A percentile compares a stretch with the other conserved stretches of the same genome.
Evolutionary conservation across 2,888 invertebrate genomes (phyloP).

Genomic region (Clistopyga incitator): DNA sequence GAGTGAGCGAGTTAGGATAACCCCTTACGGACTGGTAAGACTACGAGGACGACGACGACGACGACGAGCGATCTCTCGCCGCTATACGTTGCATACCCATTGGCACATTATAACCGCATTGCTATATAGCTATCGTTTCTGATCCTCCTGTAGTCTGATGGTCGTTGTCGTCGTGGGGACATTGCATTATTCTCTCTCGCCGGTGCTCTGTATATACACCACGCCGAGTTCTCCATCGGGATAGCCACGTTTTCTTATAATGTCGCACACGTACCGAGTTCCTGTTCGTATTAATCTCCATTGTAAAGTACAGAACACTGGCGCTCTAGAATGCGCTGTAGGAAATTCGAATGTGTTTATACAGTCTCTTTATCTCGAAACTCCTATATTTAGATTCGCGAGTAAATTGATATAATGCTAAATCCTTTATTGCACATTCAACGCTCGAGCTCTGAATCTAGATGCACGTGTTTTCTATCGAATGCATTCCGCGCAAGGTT

Average conservation of each 20-base stretch:
- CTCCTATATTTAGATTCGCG: constrained; percentile 44
- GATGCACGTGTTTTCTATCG: constrained; percentile 11
- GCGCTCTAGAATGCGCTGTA: constrained; percentile 13
- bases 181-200: constrained; percentile 55
- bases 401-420: constrained; percentile 54
- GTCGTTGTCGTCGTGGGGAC: constrained; percentile 31
- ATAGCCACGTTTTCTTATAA: constrained; percentile 56
- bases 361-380: constrained; percentile 26
- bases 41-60: constrained; percentile 65
- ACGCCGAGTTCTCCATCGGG: constrained; percentile 18
- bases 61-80: constrained; percentile 64
- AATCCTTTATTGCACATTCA: constrained; percentile 47
- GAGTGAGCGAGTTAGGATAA: constrained; percentile 70
- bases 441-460: constrained; percentile 23
- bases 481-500: constrained; percentile 14
- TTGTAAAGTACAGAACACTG: constrained; percentile 54
- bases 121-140: constrained; percentile 57
- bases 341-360: neutral
- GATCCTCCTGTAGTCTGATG: constrained; percentile 61
- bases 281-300: constrained; percentile 63
- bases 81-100: constrained; percentile 66
- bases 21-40: constrained; percentile 61
- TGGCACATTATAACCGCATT: constrained; percentile 68
- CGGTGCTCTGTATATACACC: constrained; percentile 3
- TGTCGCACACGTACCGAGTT: constrained; percentile 55